Conservation (phyloP, 92 coral and sea anemone genomes). For the Palythoa caribaeorum region DNA sequence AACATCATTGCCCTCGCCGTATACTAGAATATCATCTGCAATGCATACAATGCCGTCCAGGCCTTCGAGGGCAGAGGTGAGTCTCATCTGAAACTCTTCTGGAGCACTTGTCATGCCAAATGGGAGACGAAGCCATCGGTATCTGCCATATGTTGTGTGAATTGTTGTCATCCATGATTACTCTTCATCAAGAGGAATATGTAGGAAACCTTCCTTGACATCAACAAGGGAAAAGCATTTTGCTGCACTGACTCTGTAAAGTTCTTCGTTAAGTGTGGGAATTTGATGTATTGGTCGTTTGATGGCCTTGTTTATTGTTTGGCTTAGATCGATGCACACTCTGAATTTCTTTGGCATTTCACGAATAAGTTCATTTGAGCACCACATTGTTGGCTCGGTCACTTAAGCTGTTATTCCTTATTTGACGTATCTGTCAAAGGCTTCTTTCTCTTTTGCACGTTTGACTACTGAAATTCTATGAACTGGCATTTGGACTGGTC, state of each 20-base stretch:
- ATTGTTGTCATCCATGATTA: no score
- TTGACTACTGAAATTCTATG: conserved; percentile 36
- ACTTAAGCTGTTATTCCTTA: conserved; percentile 24
- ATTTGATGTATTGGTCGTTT: conserved; percentile 40
- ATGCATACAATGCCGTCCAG: conserved; percentile 58
- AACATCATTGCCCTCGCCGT: conserved; percentile 55
- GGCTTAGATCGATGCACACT: conserved; percentile 56
- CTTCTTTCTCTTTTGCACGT: conserved; percentile 33
- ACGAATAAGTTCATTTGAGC: conserved; percentile 42
- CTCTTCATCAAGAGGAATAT: conserved; percentile 28
- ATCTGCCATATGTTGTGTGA: conserved; percentile 25
- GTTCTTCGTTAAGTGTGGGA: conserved; percentile 25
- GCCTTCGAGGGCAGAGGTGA: conserved; percentile 38
- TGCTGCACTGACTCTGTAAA: conserved; percentile 44
- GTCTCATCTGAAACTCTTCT: conserved; percentile 58
- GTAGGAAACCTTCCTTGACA: conserved; percentile 28
- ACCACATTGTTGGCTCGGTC: not conserved
- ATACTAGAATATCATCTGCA: conserved; percentile 69
- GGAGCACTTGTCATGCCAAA: conserved; percentile 71
- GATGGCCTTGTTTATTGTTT: conserved; percentile 26
- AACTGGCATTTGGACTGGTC: conserved; percentile 46
- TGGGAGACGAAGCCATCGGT: conserved; percentile 60
- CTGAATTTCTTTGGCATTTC: conserved; percentile 59
- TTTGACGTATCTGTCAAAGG: conserved; percentile 19
- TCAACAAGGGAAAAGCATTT: conserved; percentile 41